Percentiles rank a stretch among this genome's conserved stretches.
Evolutionary conservation across 2,797 vertebrate genomes (phyloP).

Genomic region (Labeo calbasu): DNA sequence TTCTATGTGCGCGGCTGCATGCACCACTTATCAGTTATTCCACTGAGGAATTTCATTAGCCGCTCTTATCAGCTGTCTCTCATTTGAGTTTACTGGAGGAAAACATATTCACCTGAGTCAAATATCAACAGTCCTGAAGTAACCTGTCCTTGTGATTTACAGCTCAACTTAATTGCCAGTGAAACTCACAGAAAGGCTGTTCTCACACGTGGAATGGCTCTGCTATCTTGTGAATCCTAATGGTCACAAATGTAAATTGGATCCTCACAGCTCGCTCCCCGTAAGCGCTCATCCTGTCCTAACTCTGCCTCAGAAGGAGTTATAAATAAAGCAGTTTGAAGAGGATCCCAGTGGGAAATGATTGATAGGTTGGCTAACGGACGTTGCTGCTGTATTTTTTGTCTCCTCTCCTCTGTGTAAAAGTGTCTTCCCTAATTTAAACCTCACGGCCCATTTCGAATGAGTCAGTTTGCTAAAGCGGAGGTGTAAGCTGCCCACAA

Average conservation of each 20-base stretch:
- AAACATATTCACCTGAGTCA: not conserved
- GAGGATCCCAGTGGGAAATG: not conserved
- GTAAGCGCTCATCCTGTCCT: not conserved
- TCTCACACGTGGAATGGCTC: not conserved
- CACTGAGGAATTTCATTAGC: not conserved
- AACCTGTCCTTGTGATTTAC: not conserved
- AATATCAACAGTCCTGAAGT: not conserved
- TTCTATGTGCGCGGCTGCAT: not conserved
- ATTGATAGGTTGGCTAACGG: not conserved
- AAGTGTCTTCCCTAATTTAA: not conserved
- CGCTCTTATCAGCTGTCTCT: not conserved
- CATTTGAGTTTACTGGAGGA: slow-evolving; percentile 2
- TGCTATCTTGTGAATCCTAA: slow-evolving; percentile 16
- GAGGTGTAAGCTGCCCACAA: not conserved
- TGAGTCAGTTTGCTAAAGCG: not conserved
- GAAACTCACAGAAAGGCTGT: not conserved
- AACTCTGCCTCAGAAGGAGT: not conserved
- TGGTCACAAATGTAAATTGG: slow-evolving; percentile 15
- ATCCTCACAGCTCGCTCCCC: not conserved
- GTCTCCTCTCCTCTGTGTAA: not conserved
- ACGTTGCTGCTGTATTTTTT: not conserved
- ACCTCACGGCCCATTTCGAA: not conserved
- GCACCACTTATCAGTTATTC: slow-evolving; percentile 8
- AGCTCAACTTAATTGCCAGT: not conserved
- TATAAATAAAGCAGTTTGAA: not conserved